Percentiles rank a stretch among this genome's conserved stretches.
phyloP scores from a whole-genome alignment of 2,797 vertebrate species.

The Poecilia wingei region DNA sequence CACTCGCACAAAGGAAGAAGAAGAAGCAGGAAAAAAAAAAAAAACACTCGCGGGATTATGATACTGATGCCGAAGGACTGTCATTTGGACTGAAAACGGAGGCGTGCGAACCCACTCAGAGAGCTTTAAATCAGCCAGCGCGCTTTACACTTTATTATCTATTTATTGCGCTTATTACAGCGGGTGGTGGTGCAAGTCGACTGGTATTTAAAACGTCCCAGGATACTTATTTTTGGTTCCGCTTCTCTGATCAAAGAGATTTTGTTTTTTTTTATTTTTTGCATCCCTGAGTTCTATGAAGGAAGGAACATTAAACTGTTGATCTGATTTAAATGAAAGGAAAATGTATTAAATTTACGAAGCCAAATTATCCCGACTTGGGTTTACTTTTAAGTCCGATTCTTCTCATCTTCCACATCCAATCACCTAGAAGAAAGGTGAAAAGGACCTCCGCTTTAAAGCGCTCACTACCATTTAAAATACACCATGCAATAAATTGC shows the following conservation, averaged over 20 bases:
- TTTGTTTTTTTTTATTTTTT: background rate
- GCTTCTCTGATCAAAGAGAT: background rate
- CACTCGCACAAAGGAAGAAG: background rate
- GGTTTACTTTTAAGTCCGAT: background rate
- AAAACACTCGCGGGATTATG: slow-evolving; percentile 30
- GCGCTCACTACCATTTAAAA: background rate
- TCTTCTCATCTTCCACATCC: background rate
- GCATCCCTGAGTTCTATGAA: background rate
- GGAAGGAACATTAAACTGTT: background rate
- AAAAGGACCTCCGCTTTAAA: background rate
- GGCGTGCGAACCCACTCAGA: slow-evolving; percentile 32
- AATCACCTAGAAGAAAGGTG: background rate
- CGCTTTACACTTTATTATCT: background rate
- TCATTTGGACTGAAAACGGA: slow-evolving; percentile 38
- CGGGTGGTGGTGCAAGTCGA: slow-evolving; percentile 31
- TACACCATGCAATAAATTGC: background rate
- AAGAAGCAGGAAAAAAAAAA: background rate
- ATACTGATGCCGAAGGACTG: slow-evolving; percentile 42
- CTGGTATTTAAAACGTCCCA: slow-evolving; percentile 31
- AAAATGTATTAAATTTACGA: background rate
- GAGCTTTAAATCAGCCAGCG: slow-evolving; percentile 31
- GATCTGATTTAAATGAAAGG: background rate
- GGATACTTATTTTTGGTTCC: slow-evolving; percentile 14
- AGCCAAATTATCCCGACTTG: background rate
- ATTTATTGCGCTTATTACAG: background rate